Evolutionary conservation across 2,113 vertebrate genomes (phyloP).

Genomic region (Origma solitaria): DNA sequence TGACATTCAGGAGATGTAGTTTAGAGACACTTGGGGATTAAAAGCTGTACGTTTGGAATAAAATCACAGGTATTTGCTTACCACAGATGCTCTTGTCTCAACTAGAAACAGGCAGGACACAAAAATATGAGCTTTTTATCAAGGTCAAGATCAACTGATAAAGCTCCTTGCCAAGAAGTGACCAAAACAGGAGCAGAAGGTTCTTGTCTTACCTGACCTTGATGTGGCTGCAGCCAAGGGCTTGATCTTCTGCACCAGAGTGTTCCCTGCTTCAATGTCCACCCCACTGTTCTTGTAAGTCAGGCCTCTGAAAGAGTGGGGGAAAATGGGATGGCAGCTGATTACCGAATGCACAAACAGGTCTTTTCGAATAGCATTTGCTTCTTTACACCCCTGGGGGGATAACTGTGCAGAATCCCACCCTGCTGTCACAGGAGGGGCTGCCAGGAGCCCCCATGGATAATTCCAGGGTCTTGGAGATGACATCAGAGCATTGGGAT

Average conservation of each 20-base stretch:
- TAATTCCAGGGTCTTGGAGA: not conserved
- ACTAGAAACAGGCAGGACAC: not conserved
- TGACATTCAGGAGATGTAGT: not conserved
- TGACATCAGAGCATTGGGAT: not conserved
- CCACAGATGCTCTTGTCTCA: not conserved
- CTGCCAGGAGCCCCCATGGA: not conserved
- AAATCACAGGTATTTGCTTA: not conserved
- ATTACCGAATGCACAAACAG: not conserved
- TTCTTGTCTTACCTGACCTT: slow-evolving; percentile 79
- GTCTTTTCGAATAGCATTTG: not conserved
- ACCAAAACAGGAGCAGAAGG: not conserved
- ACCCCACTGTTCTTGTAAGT: slow-evolving; percentile 96
- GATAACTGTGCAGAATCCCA: not conserved
- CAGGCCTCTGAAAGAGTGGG: slow-evolving; percentile 76
- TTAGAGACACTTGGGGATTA: not conserved
- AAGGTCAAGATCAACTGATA: not conserved
- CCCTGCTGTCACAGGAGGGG: not conserved
- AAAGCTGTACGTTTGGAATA: not conserved
- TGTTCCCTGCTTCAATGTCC: slow-evolving; percentile 90
- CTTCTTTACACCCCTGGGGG: not conserved
- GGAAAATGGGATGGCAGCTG: not conserved
- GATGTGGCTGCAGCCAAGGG: slow-evolving; percentile 91
- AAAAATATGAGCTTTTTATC: not conserved
- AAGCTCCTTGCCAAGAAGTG: not conserved
- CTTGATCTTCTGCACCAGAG: slow-evolving; percentile 88